Evolutionary conservation across 2,888 invertebrate species (phyloP).

Genomic region (Stomorhina lunata): DNA sequence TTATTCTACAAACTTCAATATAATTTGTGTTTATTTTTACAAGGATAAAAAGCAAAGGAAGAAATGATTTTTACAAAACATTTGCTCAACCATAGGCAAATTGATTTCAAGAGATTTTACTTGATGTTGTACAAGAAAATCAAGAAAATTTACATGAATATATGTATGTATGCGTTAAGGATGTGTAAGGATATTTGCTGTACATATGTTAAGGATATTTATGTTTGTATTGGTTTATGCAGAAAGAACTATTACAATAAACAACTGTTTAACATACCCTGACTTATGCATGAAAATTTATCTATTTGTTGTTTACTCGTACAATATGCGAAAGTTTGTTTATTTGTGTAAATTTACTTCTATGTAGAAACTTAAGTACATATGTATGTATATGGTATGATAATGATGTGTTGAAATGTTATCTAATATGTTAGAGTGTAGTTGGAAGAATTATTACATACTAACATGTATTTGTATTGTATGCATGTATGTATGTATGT

Average conservation of each 20-base stretch:
- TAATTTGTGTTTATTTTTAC: not conserved
- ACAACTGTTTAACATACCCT: constrained; percentile 55
- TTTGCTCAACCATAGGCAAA: constrained; percentile 58
- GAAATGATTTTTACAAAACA: constrained; percentile 52
- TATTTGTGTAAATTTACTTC: not conserved
- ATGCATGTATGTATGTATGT: not conserved
- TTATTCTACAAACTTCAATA: not conserved
- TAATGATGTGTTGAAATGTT: constrained; percentile 63
- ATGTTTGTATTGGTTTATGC: constrained; percentile 20
- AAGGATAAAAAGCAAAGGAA: not conserved
- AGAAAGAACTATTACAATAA: constrained; percentile 38
- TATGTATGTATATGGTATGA: constrained; percentile 37
- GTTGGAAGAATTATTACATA: not conserved
- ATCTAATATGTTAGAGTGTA: constrained; percentile 46
- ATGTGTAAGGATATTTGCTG: not conserved
- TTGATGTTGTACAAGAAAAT: constrained; percentile 10
- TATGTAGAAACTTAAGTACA: too few relatives aligned
- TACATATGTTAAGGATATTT: too few relatives aligned
- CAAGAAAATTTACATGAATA: not conserved
- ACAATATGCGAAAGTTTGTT: not conserved
- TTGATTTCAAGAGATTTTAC: constrained; percentile 61
- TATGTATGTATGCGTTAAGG: not conserved
- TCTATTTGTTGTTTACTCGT: too few relatives aligned
- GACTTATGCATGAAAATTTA: constrained; percentile 7
- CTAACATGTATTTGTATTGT: not conserved